Evolutionary conservation across 1,140 invertebrate species (phyloP).

Genomic region (Phymastichus coffea): DNA sequence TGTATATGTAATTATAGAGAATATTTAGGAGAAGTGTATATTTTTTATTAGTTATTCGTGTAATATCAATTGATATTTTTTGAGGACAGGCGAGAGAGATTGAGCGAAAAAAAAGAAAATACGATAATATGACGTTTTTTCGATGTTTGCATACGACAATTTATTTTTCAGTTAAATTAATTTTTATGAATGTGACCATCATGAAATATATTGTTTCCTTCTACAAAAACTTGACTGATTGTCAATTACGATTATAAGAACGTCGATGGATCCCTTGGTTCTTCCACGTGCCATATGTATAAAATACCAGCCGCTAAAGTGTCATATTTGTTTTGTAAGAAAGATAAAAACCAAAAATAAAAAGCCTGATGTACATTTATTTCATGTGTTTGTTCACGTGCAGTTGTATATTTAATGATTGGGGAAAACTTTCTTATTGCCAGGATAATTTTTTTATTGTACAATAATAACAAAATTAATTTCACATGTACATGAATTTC

Average conservation of each 20-base stretch:
- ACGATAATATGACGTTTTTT: conserved; percentile 32
- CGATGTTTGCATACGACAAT: too few species aligned
- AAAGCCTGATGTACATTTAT: conserved; percentile 10
- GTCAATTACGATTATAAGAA: conserved; percentile 19
- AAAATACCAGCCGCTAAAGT: neutral
- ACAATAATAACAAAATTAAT: neutral
- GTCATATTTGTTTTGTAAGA: conserved; percentile 10
- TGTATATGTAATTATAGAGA: conserved; percentile 25
- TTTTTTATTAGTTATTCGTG: conserved; percentile 31
- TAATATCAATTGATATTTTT: conserved; percentile 28
- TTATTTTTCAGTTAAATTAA: conserved; percentile 12
- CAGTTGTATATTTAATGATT: conserved; percentile 15
- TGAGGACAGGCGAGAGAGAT: conserved; percentile 3
- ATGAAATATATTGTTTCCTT: conserved; percentile 2
- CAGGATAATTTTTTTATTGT: conserved; percentile 4
- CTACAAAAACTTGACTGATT: too few species aligned
- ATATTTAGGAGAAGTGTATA: conserved; percentile 28
- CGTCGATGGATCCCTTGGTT: conserved; percentile 2
- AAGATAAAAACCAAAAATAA: neutral
- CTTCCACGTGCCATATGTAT: conserved; percentile 24
- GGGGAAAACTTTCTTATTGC: conserved; percentile 16
- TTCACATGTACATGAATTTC: conserved; percentile 20
- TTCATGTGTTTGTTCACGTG: conserved; percentile 7
- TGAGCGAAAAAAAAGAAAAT: conserved; percentile 23
- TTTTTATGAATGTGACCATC: neutral